phyloP scores from a whole-genome alignment of 2,113 vertebrate genomes.

The Mesembrinibis cayennensis region DNA sequence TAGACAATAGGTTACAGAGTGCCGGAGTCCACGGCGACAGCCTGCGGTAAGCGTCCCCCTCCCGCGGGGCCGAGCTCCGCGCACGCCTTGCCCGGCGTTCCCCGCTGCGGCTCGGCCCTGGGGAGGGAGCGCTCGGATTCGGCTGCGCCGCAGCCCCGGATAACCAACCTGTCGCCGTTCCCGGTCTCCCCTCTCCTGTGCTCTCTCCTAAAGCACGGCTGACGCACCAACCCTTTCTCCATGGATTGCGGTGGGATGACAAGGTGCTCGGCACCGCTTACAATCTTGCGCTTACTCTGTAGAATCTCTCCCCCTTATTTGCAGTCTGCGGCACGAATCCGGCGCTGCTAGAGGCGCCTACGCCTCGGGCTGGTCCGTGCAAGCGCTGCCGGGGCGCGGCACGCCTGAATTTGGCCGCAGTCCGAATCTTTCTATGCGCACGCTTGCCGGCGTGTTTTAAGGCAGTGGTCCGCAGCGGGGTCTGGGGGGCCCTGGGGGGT shows the following conservation, averaged over 20 bases:
- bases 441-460: slow-evolving; percentile 25
- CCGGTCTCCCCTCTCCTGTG: background rate
- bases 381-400: fast-evolving
- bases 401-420: background rate
- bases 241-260: background rate
- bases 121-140: background rate
- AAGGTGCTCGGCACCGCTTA: background rate
- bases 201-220: background rate
- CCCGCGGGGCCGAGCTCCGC: background rate
- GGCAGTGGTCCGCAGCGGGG: slow-evolving; percentile 66
- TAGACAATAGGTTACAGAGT: slow-evolving; percentile 67
- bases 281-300: background rate
- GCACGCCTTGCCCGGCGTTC: fast-evolving
- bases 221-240: background rate
- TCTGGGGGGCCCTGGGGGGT: slow-evolving; percentile 33
- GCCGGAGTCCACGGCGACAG: slow-evolving; percentile 42
- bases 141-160: slow-evolving; percentile 31
- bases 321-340: background rate
- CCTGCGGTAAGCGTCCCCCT: background rate
- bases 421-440: background rate
- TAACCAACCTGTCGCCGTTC: background rate
- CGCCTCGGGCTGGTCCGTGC: fast-evolving
- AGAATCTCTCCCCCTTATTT: fast-evolving
- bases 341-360: background rate
- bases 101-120: background rate